Evolutionary conservation across 2,113 vertebrate genomes (phyloP).

Genomic region (Zingel zingel): DNA sequence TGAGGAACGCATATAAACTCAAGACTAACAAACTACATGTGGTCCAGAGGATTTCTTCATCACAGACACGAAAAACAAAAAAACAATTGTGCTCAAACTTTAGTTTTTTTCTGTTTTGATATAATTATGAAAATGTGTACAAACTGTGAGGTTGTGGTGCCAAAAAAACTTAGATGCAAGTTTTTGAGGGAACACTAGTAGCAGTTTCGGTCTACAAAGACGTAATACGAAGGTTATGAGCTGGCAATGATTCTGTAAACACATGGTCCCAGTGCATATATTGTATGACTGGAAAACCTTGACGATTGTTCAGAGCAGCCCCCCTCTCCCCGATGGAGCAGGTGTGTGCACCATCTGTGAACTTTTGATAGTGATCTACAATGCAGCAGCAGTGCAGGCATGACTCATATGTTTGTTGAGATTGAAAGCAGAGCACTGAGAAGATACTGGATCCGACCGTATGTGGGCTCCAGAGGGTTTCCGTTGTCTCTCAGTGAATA

Average conservation of each 20-base stretch:
- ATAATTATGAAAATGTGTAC: background rate
- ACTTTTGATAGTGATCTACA: constrained; percentile 35
- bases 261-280: constrained; percentile 7
- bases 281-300: constrained; percentile 47
- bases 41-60: constrained; percentile 45
- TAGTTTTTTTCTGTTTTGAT: constrained; percentile 10
- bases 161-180: background rate
- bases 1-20: constrained; percentile 68
- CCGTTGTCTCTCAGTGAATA: constrained; percentile 35
- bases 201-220: constrained; percentile 3
- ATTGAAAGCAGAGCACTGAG: constrained; percentile 41
- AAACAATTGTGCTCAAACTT: constrained; percentile 5
- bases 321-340: constrained; percentile 47
- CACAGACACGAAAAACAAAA: background rate
- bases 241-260: constrained; percentile 43
- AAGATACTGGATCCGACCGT: constrained; percentile 62
- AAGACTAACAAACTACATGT: constrained; percentile 64
- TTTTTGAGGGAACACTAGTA: background rate
- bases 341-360: constrained; percentile 76
- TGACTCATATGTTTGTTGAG: constrained; percentile 62
- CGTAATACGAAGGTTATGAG: constrained; percentile 35
- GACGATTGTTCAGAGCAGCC: constrained; percentile 14
- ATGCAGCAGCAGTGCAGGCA: constrained; percentile 21
- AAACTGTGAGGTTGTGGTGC: background rate
- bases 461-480: constrained; percentile 64